Evolutionary conservation across 2,797 vertebrate genomes (phyloP).

Genomic region (Rhabdomys pumilio): DNA sequence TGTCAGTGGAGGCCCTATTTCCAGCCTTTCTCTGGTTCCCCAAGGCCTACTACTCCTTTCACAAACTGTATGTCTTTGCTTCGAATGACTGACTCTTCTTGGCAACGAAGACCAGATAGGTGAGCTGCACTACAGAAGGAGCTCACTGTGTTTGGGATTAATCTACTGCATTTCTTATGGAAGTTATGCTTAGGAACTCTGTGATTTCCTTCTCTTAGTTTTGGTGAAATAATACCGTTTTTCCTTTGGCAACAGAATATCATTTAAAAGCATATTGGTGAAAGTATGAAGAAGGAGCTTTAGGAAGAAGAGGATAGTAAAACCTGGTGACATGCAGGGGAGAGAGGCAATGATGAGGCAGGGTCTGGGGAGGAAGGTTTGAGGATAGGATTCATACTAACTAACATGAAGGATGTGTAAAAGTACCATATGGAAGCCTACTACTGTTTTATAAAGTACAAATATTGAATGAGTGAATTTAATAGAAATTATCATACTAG

Average conservation of each 20-base stretch:
- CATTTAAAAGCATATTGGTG: neutral
- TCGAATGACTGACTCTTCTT: neutral
- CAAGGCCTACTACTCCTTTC: neutral
- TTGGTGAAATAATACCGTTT: conserved; percentile 8
- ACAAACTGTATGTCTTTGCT: neutral
- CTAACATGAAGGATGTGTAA: neutral
- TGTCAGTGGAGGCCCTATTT: conserved; percentile 18
- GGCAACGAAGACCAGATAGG: neutral
- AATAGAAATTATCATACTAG: neutral
- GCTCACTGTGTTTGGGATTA: neutral
- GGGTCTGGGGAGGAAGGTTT: fast-evolving
- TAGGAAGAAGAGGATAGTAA: neutral
- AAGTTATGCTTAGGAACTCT: neutral
- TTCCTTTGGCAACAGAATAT: neutral
- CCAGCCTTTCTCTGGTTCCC: neutral
- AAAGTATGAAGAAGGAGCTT: neutral
- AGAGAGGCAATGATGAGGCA: neutral
- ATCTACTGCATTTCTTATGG: neutral
- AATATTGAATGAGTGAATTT: neutral
- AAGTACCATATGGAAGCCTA: neutral
- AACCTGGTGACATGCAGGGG: neutral
- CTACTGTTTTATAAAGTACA: neutral
- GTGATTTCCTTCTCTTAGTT: neutral
- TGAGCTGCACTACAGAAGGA: neutral
- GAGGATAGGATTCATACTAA: neutral